These are phyloP conservation scores for Rhombomys opimus DNA, from an alignment of 2,113 vertebrate genomes.

Conservation along the genomic window DNA sequence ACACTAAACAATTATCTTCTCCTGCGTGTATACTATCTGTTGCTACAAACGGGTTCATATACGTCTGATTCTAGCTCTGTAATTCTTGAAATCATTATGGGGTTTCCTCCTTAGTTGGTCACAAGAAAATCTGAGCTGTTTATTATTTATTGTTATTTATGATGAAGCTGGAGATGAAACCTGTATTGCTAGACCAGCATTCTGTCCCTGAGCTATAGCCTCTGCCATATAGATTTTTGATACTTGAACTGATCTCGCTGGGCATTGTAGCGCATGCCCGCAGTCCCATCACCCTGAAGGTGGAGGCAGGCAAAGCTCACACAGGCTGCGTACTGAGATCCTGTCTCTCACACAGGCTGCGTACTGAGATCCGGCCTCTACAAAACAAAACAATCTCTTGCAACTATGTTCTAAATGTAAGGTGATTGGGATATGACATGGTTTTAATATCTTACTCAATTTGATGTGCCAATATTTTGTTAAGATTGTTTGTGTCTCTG, in stretches of 20 bases:
- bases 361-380: background rate
- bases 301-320: background rate
- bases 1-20: background rate
- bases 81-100: background rate
- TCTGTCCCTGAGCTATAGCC: background rate
- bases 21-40: background rate
- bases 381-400: background rate
- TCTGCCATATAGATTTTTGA: background rate
- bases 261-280: background rate
- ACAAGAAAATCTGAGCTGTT: background rate
- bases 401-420: background rate
- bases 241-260: background rate
- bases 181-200: background rate
- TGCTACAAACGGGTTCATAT: slow-evolving; percentile 7
- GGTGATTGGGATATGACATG: background rate
- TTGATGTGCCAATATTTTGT: slow-evolving; percentile 55
- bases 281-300: background rate
- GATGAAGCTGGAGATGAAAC: background rate
- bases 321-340: background rate
- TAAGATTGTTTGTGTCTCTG: slow-evolving; percentile 1
- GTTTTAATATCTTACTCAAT: slow-evolving; percentile 50
- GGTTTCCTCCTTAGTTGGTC: background rate
- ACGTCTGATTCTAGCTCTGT: background rate
- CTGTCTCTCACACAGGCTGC: background rate
- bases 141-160: background rate